Evolutionary conservation across 1,140 invertebrate genomes (phyloP).

Genomic region (Ceratina calcarata): DNA sequence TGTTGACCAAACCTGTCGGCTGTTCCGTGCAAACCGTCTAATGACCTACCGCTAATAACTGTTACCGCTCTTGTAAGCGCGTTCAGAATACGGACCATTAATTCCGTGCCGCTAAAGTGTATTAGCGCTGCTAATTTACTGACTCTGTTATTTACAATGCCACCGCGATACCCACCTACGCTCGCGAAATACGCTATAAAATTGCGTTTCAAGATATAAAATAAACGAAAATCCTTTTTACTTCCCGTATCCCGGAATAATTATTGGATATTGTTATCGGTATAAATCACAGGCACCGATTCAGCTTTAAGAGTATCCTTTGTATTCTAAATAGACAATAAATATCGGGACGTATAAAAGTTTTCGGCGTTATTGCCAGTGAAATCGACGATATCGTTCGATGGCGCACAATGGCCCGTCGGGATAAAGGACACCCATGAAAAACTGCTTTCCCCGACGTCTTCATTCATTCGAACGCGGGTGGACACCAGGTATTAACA

Average conservation of each 20-base stretch:
- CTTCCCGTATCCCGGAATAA: slow-evolving; percentile 12
- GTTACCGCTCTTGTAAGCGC: slow-evolving; percentile 65
- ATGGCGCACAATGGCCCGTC: slow-evolving; percentile 46
- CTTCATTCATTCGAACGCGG: slow-evolving; percentile 51
- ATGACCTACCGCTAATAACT: slow-evolving; percentile 65
- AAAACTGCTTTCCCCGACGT: slow-evolving; percentile 36
- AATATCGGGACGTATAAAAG: slow-evolving; percentile 54
- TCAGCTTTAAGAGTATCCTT: background rate
- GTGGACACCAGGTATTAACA: slow-evolving; percentile 62
- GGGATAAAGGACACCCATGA: slow-evolving; percentile 48
- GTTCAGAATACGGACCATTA: slow-evolving; percentile 65
- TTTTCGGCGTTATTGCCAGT: slow-evolving; percentile 50
- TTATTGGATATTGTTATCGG: background rate
- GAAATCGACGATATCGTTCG: slow-evolving; percentile 57
- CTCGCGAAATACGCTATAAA: background rate
- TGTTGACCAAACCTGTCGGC: slow-evolving; percentile 64
- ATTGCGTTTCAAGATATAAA: background rate
- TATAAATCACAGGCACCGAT: no score
- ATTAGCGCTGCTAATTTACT: slow-evolving; percentile 60
- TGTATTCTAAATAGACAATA: slow-evolving; percentile 53
- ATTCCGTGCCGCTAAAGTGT: slow-evolving; percentile 62
- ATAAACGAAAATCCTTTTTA: no score
- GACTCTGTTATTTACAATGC: slow-evolving; percentile 57
- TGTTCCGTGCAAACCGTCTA: slow-evolving; percentile 64
- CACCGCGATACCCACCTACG: slow-evolving; percentile 8